phyloP scores from a whole-genome alignment of 2,888 invertebrate species.

The Limnephilus marmoratus region DNA sequence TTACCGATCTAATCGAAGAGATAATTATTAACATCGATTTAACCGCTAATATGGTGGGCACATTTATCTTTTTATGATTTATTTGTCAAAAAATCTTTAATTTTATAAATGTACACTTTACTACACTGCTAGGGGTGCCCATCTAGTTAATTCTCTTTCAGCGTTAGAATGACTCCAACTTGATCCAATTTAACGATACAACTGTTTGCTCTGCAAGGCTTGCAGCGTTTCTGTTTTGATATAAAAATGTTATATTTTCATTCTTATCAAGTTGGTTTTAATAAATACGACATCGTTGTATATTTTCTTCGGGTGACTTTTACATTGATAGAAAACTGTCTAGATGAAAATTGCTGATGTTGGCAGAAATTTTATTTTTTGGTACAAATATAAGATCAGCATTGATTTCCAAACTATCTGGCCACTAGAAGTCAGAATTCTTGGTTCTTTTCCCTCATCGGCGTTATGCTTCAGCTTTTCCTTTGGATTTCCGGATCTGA shows the following conservation, averaged over 20 bases:
- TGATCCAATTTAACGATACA: constrained; percentile 12
- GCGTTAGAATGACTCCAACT: neutral
- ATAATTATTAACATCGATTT: neutral
- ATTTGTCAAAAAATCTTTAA: neutral
- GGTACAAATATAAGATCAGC: too few species aligned
- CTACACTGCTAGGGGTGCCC: neutral
- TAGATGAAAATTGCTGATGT: too few species aligned
- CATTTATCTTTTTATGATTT: neutral
- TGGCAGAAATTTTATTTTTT: too few species aligned
- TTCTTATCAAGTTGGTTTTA: neutral
- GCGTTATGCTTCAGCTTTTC: too few species aligned
- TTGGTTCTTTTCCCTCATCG: neutral
- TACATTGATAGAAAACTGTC: neutral
- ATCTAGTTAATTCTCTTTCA: neutral
- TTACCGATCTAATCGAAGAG: neutral
- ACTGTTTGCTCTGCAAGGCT: neutral
- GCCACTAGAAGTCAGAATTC: neutral
- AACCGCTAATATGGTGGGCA: neutral
- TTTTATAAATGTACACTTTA: neutral
- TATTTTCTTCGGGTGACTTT: neutral
- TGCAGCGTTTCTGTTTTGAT: neutral
- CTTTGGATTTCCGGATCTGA: too few species aligned
- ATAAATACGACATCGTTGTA: neutral
- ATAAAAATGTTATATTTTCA: neutral
- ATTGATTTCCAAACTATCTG: neutral